Evolutionary conservation across 2,888 invertebrate species (phyloP).

Genomic region (Trachelus stipa): DNA sequence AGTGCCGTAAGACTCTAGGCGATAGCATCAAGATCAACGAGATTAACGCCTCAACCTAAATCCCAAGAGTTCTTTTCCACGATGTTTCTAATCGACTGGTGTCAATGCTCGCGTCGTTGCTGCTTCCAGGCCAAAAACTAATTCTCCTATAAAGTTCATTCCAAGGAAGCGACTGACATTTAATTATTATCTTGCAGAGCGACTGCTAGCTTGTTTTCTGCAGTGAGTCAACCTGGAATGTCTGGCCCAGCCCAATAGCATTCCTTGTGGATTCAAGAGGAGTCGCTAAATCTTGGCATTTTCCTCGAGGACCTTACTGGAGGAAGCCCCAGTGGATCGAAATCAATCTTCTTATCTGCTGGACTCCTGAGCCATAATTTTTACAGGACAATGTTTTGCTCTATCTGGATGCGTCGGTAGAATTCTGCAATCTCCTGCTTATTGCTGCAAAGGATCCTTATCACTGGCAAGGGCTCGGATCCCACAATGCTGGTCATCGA

Average conservation of each 20-base stretch:
- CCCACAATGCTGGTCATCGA: background rate
- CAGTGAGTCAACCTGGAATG: constrained; percentile 20
- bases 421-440: background rate
- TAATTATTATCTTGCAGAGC: background rate
- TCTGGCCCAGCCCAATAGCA: constrained; percentile 6
- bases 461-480: background rate
- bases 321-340: background rate
- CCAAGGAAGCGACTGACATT: background rate
- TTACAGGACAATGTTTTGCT: no score
- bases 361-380: no score
- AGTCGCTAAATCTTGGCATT: background rate
- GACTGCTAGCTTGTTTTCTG: constrained; percentile 13
- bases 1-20: background rate
- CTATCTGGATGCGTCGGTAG: no score
- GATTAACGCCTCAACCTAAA: background rate
- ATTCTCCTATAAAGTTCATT: background rate
- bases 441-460: background rate
- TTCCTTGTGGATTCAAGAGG: background rate
- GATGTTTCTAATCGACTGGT: background rate
- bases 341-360: background rate
- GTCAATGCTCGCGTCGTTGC: background rate
- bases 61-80: background rate
- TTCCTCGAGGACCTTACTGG: background rate
- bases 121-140: background rate
- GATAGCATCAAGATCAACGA: background rate